Evolutionary conservation across 2,888 invertebrate genomes (phyloP).

Genomic region (Caenorhabditis sp.): DNA sequence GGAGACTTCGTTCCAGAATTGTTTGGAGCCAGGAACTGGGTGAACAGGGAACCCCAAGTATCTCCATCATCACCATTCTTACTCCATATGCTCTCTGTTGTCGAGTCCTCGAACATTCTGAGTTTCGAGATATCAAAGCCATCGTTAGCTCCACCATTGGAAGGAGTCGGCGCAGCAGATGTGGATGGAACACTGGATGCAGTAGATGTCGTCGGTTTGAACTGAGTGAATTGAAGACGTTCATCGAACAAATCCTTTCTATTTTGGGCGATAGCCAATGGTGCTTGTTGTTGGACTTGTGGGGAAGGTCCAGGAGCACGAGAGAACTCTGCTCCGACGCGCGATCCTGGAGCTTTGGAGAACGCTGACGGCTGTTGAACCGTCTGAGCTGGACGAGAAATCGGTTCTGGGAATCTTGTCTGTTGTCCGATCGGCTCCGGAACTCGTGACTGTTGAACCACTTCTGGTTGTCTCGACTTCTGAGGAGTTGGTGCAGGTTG

Average conservation of each 20-base stretch:
- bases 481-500: slow-evolving; percentile 5
- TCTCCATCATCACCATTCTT: slow-evolving; percentile 21
- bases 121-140: slow-evolving; percentile 30
- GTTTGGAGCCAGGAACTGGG: slow-evolving; percentile 15
- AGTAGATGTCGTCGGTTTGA: slow-evolving; percentile 9
- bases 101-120: slow-evolving; percentile 33
- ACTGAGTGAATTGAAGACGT: slow-evolving; percentile 42
- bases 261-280: background rate
- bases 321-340: slow-evolving; percentile 12
- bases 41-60: slow-evolving; percentile 59
- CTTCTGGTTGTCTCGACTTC: slow-evolving; percentile 8
- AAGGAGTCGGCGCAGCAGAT: background rate
- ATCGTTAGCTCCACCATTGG: slow-evolving; percentile 8
- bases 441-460: background rate
- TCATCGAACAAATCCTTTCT: slow-evolving; percentile 41
- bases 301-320: slow-evolving; percentile 27
- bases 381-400: slow-evolving; percentile 23
- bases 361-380: slow-evolving; percentile 14
- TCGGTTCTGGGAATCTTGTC: slow-evolving; percentile 6
- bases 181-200: slow-evolving; percentile 22
- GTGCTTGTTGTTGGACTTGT: slow-evolving; percentile 1
- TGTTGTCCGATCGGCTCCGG: slow-evolving; percentile 26
- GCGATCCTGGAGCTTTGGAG: slow-evolving; percentile 51
- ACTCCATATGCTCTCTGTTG: slow-evolving; percentile 49
- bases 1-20: background rate